A percentile compares a stretch with the other conserved stretches of the same genome.
phyloP scores from a whole-genome alignment of 2,888 invertebrate species.

The Xylota sylvarum region DNA sequence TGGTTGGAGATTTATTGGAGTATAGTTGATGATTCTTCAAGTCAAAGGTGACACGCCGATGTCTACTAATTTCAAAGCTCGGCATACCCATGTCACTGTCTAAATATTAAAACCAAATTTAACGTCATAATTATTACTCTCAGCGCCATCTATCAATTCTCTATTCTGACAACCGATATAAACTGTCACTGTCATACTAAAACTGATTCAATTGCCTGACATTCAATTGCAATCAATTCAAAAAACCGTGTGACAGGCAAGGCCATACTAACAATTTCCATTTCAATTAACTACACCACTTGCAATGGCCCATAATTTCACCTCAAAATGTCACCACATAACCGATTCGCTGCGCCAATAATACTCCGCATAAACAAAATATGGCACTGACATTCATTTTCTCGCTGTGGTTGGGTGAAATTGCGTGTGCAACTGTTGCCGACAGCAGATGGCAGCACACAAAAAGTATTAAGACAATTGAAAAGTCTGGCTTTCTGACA shows the following conservation, averaged over 20 bases:
- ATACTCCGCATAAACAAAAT: slow-evolving; percentile 43
- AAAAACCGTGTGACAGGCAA: slow-evolving; percentile 13
- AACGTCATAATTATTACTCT: too few relatives aligned
- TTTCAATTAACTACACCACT: slow-evolving; percentile 24
- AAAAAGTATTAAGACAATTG: slow-evolving; percentile 66
- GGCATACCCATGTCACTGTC: too few relatives aligned
- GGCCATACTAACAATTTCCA: slow-evolving; percentile 2
- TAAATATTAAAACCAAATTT: too few relatives aligned
- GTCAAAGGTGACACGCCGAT: too few relatives aligned
- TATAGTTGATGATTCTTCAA: too few relatives aligned
- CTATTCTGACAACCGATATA: neutral
- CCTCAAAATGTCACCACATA: slow-evolving; percentile 60
- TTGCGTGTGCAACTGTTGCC: slow-evolving; percentile 46
- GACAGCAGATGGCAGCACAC: slow-evolving; percentile 64
- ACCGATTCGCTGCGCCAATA: slow-evolving; percentile 46
- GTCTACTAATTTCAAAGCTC: too few relatives aligned
- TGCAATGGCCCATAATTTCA: slow-evolving; percentile 15
- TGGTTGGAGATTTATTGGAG: too few relatives aligned
- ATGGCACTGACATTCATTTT: slow-evolving; percentile 52
- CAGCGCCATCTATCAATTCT: neutral
- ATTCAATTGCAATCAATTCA: neutral
- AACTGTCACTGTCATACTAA: neutral
- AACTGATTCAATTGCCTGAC: slow-evolving; percentile 3
- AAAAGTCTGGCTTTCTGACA: slow-evolving; percentile 14
- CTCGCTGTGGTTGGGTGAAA: slow-evolving; percentile 37